phyloP scores from a whole-genome alignment of 2,113 vertebrate species.

The Rhynchomys soricoides region DNA sequence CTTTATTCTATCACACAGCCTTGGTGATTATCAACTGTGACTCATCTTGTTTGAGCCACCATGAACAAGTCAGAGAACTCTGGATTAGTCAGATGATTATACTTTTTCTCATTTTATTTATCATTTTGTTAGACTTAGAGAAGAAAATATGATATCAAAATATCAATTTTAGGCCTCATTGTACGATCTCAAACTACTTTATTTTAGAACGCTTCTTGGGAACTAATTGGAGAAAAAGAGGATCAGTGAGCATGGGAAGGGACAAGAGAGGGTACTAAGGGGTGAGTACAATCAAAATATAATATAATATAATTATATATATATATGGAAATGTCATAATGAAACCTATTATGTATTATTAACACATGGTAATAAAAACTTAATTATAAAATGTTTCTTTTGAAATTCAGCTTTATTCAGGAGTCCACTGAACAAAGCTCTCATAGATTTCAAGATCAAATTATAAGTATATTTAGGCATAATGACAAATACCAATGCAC shows the following conservation, averaged over 20 bases:
- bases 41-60: not conserved
- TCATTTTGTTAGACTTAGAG: not conserved
- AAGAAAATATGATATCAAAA: constrained; percentile 18
- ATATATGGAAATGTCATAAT: not conserved
- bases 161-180: not conserved
- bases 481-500: not conserved
- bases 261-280: not conserved
- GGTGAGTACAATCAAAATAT: not conserved
- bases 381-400: constrained; percentile 49
- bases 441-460: constrained; percentile 44
- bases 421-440: not conserved
- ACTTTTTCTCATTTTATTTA: constrained; percentile 42
- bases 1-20: not conserved
- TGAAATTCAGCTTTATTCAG: constrained; percentile 37
- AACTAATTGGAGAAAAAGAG: not conserved
- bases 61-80: not conserved
- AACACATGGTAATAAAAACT: not conserved
- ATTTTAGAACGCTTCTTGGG: constrained; percentile 30
- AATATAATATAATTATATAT: too few species aligned
- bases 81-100: constrained; percentile 2
- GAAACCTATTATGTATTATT: not conserved
- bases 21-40: not conserved
- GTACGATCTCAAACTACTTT: constrained; percentile 13
- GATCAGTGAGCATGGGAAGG: not conserved
- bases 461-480: constrained; percentile 33